Percentiles rank a stretch among this genome's conserved stretches.
These are phyloP conservation scores for Heliocidaris erythrogramma DNA, from an alignment of 35 echinoderm and acorn worm genomes.

Conservation along the genomic window DNA sequence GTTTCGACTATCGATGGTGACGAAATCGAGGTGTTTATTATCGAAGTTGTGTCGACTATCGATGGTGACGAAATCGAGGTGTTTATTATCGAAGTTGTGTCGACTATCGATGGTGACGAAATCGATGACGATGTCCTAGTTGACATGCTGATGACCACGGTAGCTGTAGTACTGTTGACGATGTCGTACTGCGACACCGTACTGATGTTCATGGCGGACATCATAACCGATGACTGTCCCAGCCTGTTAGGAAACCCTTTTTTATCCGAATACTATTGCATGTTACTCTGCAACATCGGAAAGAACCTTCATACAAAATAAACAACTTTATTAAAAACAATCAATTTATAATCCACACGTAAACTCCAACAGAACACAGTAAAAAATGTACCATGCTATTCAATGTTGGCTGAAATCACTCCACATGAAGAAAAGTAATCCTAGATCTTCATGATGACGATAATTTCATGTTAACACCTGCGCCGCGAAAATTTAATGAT, in stretches of 20 bases:
- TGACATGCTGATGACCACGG: not conserved
- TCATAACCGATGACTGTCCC: not conserved
- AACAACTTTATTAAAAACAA: too few relatives aligned
- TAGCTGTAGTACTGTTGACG: not conserved
- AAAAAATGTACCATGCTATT: too few relatives aligned
- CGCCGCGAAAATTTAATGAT: not conserved
- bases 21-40: not conserved
- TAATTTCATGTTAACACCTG: not conserved
- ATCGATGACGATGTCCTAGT: not conserved
- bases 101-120: not conserved
- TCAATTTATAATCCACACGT: too few relatives aligned
- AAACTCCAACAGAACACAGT: too few relatives aligned
- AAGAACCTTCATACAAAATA: too few relatives aligned
- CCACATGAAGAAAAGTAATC: too few relatives aligned
- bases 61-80: not conserved
- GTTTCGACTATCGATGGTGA: not conserved
- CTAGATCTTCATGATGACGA: not conserved
- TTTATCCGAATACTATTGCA: not conserved
- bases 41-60: not conserved
- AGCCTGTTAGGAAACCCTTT: not conserved
- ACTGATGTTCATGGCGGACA: not conserved
- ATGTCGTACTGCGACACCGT: not conserved
- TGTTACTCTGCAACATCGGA: not conserved
- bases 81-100: not conserved
- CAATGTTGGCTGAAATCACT: too few relatives aligned